Evolutionary conservation across 2,113 vertebrate species (phyloP), one percentile per base, ranked within the genome.

Genomic region (Cololabis saira): DNA sequence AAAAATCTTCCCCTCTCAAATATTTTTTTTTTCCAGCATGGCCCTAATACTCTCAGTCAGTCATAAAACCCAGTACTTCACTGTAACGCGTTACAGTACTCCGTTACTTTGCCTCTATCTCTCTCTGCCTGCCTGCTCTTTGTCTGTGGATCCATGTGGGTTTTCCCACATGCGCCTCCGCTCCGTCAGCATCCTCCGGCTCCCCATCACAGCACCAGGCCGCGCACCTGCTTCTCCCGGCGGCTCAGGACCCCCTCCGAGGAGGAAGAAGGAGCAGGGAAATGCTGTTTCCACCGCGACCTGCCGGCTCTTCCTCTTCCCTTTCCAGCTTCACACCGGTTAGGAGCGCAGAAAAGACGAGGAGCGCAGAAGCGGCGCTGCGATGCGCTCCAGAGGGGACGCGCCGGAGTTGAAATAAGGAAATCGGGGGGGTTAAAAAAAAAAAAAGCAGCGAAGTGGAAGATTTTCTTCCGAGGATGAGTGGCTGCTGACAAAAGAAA

Each of bases 401-500:
- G 33, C 6, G 6, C 10, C 33, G 33, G 33, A 87, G 86, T 74
- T 88, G 75, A 87, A 89, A 81, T 87, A 82, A 86, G 77, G 85
- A 61, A 71, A 45, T 53, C 55, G 37, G 47, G 43, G 50, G 61
- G 51, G 37, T 13, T 12, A 12, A 3, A 56, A 2, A 12, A 19
- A 13, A 6, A 12, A 22, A 15, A 3, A 69, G 3, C 17, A 19
- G 37, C 30, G 22, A 45, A 83, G 41, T 40, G 87, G 68, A 50
- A 49, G 53, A 37, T 90, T 70, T 78, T 91, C 83, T 89, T 65
- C 74, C 86, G 85, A 87, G 89, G 91, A 96, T 95, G 96, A 90
- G 90, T 82, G 87, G 80, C 40, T 89, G 82, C 90, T 93, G 93
- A 94, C 94, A 90, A 92, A 94, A 92, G n/a, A n/a, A 91, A 93